These are phyloP conservation scores for Drosophila kuntzei DNA, from an alignment of 2,888 invertebrate species.

Conservation along the genomic window DNA sequence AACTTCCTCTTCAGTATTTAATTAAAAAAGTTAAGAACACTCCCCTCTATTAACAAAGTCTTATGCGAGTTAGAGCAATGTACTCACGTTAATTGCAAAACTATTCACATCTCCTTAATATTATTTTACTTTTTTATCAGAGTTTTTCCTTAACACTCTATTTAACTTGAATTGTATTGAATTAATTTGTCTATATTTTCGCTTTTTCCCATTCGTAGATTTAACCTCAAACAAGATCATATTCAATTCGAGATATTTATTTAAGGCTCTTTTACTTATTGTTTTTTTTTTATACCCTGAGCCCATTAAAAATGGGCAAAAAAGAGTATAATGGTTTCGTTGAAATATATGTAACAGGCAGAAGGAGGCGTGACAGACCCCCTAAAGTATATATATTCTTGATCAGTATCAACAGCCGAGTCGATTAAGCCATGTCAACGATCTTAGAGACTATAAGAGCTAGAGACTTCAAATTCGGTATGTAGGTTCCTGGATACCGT, in stretches of 20 bases:
- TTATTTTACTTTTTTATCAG: not conserved
- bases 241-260: not conserved
- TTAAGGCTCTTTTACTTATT: not conserved
- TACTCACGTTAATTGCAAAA: not conserved
- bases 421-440: too few relatives aligned
- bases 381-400: too few relatives aligned
- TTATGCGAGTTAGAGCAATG: not conserved
- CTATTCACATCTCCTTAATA: not conserved
- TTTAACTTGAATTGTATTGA: not conserved
- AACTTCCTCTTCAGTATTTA: conserved; percentile 43
- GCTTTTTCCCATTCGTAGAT: not conserved
- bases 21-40: conserved; percentile 60
- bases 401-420: too few relatives aligned
- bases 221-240: not conserved
- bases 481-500: too few relatives aligned
- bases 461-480: too few relatives aligned
- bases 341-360: too few relatives aligned
- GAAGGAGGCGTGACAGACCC: too few relatives aligned
- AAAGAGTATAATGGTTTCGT: too few relatives aligned
- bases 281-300: too few relatives aligned
- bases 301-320: too few relatives aligned
- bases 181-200: not conserved
- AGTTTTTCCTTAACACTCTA: not conserved
- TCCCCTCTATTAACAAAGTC: not conserved
- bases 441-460: too few relatives aligned